Evolutionary conservation across 2,888 invertebrate genomes (phyloP), one percentile per base, ranked within the genome.

Genomic region (Eristalis arbustorum): DNA sequence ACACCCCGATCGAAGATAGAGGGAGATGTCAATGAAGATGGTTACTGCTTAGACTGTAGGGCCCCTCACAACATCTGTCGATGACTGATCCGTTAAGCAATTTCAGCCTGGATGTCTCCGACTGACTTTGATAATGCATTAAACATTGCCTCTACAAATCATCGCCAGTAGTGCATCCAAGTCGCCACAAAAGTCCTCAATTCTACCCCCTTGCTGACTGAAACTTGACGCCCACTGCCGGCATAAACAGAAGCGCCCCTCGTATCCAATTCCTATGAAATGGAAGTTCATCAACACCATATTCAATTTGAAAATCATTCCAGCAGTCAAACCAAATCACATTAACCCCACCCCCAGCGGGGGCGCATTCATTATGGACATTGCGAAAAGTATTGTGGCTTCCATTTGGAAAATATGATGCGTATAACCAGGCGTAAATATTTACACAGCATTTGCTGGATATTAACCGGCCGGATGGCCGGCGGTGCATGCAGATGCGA

Each of bases 391-490:
- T 69, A 77, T 77, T 69, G 57, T 14, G 25, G 56, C 62, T 57
- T 69, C 37, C 56, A 68, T 69, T 69, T 77, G 11, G 42, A 76
- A 68, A 75, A 67, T 42, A 42, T 68, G 76, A 76, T 76, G 67
- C 49, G 49, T 28, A 71, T 28, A 71, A 69, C 57, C 57, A n/a
- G 25, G 25, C 13, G 56, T 63, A 69, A 69, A 77, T 69, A 69
- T 77, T 69, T 71, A 69, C 56, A 37, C 28, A 37, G 63, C 28
- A 57, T 77, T 69, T 22, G 28, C 69, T 37, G 63, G 69, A 56
- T 63, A 34, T 57, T 63, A 69, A 18, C 56, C 31, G 37, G 14
- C 40, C 14, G 56, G 69, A 77, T 59, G 4, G 6, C 23, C 61
- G 34, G 28, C 76, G n/a, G 23, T 28, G 23, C 57, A 69, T n/a